A percentile compares a stretch with the other conserved stretches of the same genome.
These are phyloP conservation scores for Ochropacha duplaris DNA, from an alignment of 2,888 invertebrate species.

Conservation along the genomic window DNA sequence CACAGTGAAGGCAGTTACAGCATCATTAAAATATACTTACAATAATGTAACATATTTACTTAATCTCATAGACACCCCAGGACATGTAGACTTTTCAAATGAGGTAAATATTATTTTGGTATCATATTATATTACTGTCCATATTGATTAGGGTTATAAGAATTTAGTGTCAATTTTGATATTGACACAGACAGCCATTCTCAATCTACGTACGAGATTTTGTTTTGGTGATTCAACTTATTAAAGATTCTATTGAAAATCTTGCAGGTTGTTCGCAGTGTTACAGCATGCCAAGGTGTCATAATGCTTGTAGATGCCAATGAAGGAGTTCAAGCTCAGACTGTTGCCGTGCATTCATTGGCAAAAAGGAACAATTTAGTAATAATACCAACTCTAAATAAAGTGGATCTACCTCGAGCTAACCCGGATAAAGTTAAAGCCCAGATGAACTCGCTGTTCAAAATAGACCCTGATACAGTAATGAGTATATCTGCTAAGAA, in stretches of 20 bases:
- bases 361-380: constrained; percentile 91
- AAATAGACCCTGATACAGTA: constrained; percentile 88
- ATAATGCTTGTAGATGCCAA: constrained; percentile 97
- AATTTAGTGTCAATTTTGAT: no score
- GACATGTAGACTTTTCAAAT: constrained; percentile 98
- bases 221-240: no score
- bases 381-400: constrained; percentile 97
- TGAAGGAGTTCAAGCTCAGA: constrained; percentile 98
- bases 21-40: constrained; percentile 90
- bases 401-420: constrained; percentile 97
- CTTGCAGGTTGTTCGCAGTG: constrained; percentile 89
- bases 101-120: no score
- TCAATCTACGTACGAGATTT: no score
- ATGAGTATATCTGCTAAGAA: constrained; percentile 96
- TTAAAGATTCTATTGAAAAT: neutral
- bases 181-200: no score
- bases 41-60: constrained; percentile 89
- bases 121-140: no score
- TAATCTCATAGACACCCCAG: constrained; percentile 98
- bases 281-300: constrained; percentile 97
- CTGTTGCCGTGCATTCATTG: constrained; percentile 97
- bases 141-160: no score
- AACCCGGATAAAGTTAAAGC: constrained; percentile 91
- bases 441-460: constrained; percentile 92
- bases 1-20: constrained; percentile 99